These are phyloP conservation scores for Enteromius mattozi DNA, from an alignment of 2,797 vertebrate genomes.

Conservation along the genomic window DNA sequence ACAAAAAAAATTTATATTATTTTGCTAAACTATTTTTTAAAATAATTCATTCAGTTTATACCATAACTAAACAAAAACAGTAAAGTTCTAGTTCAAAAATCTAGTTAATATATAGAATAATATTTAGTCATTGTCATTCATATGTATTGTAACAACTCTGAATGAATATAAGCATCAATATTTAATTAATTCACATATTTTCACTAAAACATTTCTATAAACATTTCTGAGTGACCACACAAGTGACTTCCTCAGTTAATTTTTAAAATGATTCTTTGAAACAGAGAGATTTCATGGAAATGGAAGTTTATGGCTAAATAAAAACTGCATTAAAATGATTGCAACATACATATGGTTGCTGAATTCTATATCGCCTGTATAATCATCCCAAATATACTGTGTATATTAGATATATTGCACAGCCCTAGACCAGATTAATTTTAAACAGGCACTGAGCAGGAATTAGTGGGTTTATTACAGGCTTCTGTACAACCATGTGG, in stretches of 20 bases:
- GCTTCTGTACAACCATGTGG: slow-evolving; percentile 14
- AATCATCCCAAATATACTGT: not conserved
- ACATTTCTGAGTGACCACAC: not conserved
- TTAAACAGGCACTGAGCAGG: slow-evolving; percentile 17
- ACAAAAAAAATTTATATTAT: not conserved
- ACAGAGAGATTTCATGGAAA: not conserved
- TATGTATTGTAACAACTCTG: not conserved
- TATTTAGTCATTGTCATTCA: not conserved
- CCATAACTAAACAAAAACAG: not conserved
- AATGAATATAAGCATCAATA: not conserved
- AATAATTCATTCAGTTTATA: not conserved
- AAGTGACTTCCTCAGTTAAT: not conserved
- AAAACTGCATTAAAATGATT: slow-evolving; percentile 2
- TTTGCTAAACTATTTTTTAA: too few species aligned
- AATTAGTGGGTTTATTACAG: slow-evolving; percentile 25
- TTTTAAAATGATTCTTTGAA: slow-evolving; percentile 3
- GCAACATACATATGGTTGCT: not conserved
- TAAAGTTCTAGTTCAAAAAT: not conserved
- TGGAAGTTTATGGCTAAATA: not conserved
- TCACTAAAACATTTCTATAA: not conserved
- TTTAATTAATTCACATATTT: not conserved
- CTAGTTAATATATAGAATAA: not conserved
- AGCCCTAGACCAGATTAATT: slow-evolving; percentile 9
- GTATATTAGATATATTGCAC: not conserved
- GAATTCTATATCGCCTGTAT: not conserved